Base-by-base conservation (phyloP, 92 coral and sea anemone genomes). In the Pocillopora meandrina region DNA sequence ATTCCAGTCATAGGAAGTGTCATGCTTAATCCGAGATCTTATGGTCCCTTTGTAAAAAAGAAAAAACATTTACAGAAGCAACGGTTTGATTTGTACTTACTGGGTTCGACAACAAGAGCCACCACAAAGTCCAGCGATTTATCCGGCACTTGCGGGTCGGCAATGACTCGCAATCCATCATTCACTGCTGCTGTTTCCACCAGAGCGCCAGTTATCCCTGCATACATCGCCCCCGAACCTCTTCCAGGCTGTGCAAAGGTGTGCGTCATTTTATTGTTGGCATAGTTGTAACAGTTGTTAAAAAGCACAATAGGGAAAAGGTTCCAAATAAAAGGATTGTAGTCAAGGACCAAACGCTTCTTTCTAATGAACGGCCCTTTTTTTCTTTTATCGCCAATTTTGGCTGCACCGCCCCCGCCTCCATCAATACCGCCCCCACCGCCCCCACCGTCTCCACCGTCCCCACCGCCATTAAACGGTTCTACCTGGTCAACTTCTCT, bases 231-330 rank as follows among this genome's bases (percentile, higher is more conserved):
- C 20, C 31, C 61, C n/a, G 61, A 2, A 49, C 17, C 77, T 21
- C 33, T 20, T 0, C 77, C 77, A 47, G 77, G 77, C 63, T 55
- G 62, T 20, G 76, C 56, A 72, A 36, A 72, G 59, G 76, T 72
- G 76, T 2, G 4, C 13, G 61, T 72, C 11, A 47, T 20, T 20
- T 0, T 20, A 34, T 10, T 15, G 15, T 10, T 74, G 9, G 77
- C 77, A 49, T 74, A 74, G 9, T 74, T 74, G 77, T 74, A 74
- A 34, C 77, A 74, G 77, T 74, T 74, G 61, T 74, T 74, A 10
- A 9, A 2, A 19, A 12, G 1, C 9, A n/a, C 12, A 0, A 8
- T 12, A 42, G 52, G 52, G 13, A 1, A 0, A 9, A 0, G 10
- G 4, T 1, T 2, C 71, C 35, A 66, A 0, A 36, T 16, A 2